phyloP scores from a whole-genome alignment of 1,140 invertebrate genomes.

The Caenorhabditis brenneri region DNA sequence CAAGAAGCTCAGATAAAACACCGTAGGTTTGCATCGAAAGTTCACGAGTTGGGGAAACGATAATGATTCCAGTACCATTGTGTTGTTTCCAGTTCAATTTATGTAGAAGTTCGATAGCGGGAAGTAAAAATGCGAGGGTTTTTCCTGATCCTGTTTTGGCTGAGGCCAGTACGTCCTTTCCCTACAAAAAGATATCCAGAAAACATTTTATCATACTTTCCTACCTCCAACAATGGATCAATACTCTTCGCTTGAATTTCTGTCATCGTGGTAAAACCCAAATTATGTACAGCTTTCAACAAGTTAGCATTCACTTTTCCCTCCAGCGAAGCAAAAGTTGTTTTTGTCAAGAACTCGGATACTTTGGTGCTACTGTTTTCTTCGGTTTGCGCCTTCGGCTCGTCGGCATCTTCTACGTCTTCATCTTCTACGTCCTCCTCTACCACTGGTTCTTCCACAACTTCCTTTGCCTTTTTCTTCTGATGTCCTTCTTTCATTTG shows the following conservation, averaged over 20 bases:
- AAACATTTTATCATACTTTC: not conserved
- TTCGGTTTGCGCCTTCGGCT: constrained; percentile 1
- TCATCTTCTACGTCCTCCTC: too few species aligned
- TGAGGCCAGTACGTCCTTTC: constrained; percentile 87
- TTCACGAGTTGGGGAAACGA: constrained; percentile 95
- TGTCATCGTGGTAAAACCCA: constrained; percentile 96
- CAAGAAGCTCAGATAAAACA: constrained; percentile 87
- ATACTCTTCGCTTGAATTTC: constrained; percentile 93
- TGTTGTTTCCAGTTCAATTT: constrained; percentile 89
- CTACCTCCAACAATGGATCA: constrained; percentile 82
- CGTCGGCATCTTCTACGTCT: constrained; percentile 28
- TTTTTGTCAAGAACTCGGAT: constrained; percentile 63
- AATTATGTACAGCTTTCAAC: constrained; percentile 79
- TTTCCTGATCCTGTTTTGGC: constrained; percentile 95
- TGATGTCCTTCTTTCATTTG: constrained; percentile 76
- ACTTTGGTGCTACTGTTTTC: constrained; percentile 50
- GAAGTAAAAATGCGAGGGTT: constrained; percentile 95
- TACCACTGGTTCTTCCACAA: constrained; percentile 56
- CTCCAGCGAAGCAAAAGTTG: constrained; percentile 73
- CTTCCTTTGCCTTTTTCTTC: not conserved
- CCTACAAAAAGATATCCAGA: constrained; percentile 56
- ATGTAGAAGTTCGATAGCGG: constrained; percentile 89
- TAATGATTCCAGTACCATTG: constrained; percentile 91
- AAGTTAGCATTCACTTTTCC: constrained; percentile 75
- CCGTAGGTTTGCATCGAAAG: constrained; percentile 98